Percentiles rank a stretch among this genome's conserved stretches.
Evolutionary conservation across 1,140 invertebrate species (phyloP).

Genomic region (Papilio dardanus): DNA sequence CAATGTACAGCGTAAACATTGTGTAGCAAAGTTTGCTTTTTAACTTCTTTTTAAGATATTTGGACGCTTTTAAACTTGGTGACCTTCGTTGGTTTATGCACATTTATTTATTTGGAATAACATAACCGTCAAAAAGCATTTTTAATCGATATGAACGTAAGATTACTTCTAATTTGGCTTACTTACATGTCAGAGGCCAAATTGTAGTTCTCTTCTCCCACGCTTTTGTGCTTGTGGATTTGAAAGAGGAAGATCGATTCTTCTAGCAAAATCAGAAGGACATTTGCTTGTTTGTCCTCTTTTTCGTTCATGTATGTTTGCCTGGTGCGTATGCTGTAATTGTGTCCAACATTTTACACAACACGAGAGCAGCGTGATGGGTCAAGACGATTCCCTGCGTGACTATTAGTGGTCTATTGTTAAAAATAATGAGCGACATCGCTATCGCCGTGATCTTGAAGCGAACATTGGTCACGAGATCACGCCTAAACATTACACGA

Average conservation of each 20-base stretch:
- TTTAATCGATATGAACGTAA: no score
- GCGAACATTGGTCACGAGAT: not conserved
- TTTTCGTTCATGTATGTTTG: no score
- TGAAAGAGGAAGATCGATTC: no score
- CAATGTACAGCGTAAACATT: not conserved
- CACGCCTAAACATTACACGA: slow-evolving; percentile 19
- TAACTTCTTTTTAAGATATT: not conserved
- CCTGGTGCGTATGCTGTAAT: not conserved
- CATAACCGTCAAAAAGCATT: no score
- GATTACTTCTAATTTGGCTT: no score
- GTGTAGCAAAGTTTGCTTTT: not conserved
- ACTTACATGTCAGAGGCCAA: no score
- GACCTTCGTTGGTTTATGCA: no score
- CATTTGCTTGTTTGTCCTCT: no score
- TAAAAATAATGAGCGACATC: slow-evolving; percentile 20
- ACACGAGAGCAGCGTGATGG: slow-evolving; percentile 10
- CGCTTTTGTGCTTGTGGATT: no score
- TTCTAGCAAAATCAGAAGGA: no score
- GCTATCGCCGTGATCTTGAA: slow-evolving; percentile 29
- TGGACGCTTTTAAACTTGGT: not conserved
- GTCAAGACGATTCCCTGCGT: slow-evolving; percentile 2
- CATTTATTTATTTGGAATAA: no score
- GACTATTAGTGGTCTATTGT: slow-evolving; percentile 27
- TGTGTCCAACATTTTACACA: slow-evolving; percentile 19
- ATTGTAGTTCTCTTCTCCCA: no score